Evolutionary conservation across 2,113 vertebrate genomes (phyloP), one percentile per base, ranked within the genome.

Genomic region (Herpailurus yagouaroundi): DNA sequence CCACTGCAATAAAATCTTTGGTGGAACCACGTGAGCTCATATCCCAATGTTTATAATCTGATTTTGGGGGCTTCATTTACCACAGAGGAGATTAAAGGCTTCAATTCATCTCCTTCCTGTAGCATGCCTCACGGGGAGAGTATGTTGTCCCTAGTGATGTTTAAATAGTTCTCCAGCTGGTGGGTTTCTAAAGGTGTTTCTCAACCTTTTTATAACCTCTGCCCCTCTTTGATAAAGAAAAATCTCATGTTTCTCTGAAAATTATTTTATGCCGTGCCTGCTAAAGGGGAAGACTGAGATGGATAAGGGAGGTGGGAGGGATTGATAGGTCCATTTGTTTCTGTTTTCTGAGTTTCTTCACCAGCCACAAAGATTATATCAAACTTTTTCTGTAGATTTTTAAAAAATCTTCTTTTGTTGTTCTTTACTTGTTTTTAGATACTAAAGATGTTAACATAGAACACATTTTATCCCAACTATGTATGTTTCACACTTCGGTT

Each of bases 151-250:
- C 68, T 84, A 4, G 85, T 52, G 45, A 84, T 45, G 76, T 91
- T 89, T 91, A 88, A 95, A 66, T 82, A 79, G 45, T 93, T 91
- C 77, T 87, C 57, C 92, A 90, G 89, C 60, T 82, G 85, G 52
- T 86, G 66, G 36, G 48, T 55, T 94, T 97, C 71, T 41, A 73
- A 74, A 74, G 71, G 73, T 93, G 38, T 94, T 93, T 92, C 89
- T 97, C 69, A 77, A 95, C 21, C 91, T 95, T 96, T 97, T 94
- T 50, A n/a, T 95, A 97, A 96, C 92, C 86, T 95, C 89, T 98
- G 94, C 31, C 86, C 83, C 87, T 94, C 81, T 92, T 87, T 82
- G 73, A 89, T 83, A 96, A 89, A 91, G 89, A 92, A 95, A 90
- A 97, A 57, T 68, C 89, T 91, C 77, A 29, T 89, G 77, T 96